Evolutionary conservation across 2,113 vertebrate genomes (phyloP).

Genomic region (Macroglossus sobrinus): DNA sequence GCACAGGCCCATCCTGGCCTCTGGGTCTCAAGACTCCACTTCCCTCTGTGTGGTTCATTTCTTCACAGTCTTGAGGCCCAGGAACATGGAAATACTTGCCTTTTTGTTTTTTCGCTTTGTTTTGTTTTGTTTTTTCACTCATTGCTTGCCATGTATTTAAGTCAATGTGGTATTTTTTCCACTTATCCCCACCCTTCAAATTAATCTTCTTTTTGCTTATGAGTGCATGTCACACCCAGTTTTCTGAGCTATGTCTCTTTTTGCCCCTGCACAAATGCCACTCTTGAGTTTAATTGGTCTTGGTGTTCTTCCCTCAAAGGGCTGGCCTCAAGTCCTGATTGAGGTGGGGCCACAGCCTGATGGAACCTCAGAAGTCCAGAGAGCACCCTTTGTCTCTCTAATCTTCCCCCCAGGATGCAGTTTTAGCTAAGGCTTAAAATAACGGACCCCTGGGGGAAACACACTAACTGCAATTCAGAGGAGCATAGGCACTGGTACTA

Average conservation of each 20-base stretch:
- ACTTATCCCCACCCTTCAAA: background rate
- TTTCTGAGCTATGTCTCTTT: conserved; percentile 12
- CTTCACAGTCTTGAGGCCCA: background rate
- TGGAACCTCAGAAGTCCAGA: background rate
- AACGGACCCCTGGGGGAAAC: background rate
- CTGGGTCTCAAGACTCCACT: background rate
- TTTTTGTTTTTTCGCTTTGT: background rate
- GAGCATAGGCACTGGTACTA: background rate
- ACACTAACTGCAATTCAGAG: background rate
- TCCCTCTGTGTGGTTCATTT: background rate
- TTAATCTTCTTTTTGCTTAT: conserved; percentile 25
- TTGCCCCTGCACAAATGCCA: background rate
- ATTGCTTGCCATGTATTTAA: background rate
- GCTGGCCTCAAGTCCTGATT: background rate
- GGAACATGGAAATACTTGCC: background rate
- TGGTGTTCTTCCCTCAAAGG: background rate
- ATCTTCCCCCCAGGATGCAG: background rate
- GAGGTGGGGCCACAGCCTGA: background rate
- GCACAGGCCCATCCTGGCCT: background rate
- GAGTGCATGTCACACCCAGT: background rate
- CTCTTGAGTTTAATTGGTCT: background rate
- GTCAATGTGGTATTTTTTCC: background rate
- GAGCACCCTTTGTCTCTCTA: background rate
- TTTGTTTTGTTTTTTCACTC: background rate
- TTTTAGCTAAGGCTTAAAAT: background rate